Conservation (phyloP, 2,113 vertebrate genomes). For the Glaucomys volans region DNA sequence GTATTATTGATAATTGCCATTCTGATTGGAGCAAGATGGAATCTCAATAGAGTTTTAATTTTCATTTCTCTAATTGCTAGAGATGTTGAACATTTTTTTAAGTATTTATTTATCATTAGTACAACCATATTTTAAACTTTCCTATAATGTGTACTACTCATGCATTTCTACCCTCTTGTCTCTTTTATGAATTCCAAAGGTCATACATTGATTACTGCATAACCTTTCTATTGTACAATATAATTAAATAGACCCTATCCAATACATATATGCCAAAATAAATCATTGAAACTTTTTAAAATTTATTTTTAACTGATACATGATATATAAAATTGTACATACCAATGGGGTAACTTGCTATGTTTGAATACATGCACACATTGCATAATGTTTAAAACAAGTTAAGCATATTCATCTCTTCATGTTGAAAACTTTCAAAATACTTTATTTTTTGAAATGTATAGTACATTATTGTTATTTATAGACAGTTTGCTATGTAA, state of each 20-base stretch:
- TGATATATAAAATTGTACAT: background rate
- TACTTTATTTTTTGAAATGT: background rate
- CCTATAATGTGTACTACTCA: background rate
- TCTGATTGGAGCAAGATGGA: no score
- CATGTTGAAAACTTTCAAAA: background rate
- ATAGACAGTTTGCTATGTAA: no score
- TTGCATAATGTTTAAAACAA: background rate
- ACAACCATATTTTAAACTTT: background rate
- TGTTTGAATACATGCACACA: background rate
- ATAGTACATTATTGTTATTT: background rate
- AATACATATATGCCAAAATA: background rate
- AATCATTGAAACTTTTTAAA: background rate
- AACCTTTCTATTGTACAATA: background rate
- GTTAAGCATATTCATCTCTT: background rate
- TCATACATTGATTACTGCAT: background rate
- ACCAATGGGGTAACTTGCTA: background rate
- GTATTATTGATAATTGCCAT: no score
- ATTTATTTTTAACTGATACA: background rate
- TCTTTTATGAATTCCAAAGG: background rate
- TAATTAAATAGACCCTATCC: background rate
- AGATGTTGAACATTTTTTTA: no score
- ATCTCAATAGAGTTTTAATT: no score
- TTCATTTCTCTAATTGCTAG: no score
- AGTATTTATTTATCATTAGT: no score
- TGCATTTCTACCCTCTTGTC: background rate